A percentile compares a stretch with the other conserved stretches of the same genome.
Conservation (phyloP, 2,113 vertebrate species). For the Cyanoderma ruficeps region DNA sequence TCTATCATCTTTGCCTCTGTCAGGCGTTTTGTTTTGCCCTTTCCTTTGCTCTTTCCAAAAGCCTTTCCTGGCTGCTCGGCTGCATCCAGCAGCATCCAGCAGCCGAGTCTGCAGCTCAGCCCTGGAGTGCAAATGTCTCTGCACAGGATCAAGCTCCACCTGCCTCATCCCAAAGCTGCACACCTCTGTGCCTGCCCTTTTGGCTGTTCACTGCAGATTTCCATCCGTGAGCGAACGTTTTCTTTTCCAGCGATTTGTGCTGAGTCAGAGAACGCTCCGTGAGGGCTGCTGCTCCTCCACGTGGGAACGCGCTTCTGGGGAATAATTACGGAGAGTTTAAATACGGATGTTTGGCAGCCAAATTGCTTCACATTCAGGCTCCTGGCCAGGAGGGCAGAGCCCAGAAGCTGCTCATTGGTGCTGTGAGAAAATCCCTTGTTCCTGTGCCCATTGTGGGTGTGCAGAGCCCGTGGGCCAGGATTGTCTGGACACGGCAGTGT, state of each 20-base stretch:
- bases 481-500: accelerated
- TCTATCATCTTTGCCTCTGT: neutral
- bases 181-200: neutral
- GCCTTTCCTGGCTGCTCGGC: accelerated
- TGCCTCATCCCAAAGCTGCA: neutral
- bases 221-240: neutral
- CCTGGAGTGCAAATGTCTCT: accelerated
- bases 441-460: neutral
- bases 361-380: constrained; percentile 46
- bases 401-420: neutral
- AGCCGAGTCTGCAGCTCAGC: neutral
- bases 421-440: neutral
- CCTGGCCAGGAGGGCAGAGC: constrained; percentile 28
- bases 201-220: neutral
- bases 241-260: neutral
- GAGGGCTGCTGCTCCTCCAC: constrained; percentile 15
- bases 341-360: neutral
- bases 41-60: neutral
- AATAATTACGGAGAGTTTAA: constrained; percentile 38
- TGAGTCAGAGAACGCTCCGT: constrained; percentile 17
- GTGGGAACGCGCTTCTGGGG: neutral
- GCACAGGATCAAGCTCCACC: neutral
- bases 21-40: neutral
- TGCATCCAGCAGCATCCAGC: neutral
- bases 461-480: neutral